A percentile compares a stretch with the other conserved stretches of the same genome.
Evolutionary conservation across 2,113 vertebrate genomes (phyloP).

Genomic region (Typhlomys cinereus): DNA sequence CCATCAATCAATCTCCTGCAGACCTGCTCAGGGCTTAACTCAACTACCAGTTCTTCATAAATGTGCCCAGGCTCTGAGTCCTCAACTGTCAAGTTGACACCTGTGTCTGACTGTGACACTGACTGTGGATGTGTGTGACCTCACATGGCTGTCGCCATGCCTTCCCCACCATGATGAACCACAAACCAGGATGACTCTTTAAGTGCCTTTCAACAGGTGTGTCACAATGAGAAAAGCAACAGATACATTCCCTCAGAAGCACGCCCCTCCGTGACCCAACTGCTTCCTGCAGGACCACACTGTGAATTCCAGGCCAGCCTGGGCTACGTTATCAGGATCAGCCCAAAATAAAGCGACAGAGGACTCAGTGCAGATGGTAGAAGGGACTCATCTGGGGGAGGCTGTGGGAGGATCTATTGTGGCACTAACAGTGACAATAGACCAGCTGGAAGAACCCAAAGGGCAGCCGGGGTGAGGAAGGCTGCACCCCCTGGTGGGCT

Average conservation of each 20-base stretch:
- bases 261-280: neutral
- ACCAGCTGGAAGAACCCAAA: neutral
- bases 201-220: neutral
- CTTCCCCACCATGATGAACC: neutral
- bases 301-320: neutral
- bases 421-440: too few relatives aligned
- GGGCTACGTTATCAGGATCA: neutral
- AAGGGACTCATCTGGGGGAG: too few relatives aligned
- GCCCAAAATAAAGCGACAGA: neutral
- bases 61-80: too few relatives aligned
- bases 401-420: neutral
- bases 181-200: neutral
- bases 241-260: neutral
- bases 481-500: neutral
- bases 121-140: too few relatives aligned
- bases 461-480: neutral
- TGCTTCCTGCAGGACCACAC: neutral
- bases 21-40: too few relatives aligned
- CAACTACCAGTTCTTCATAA: too few relatives aligned
- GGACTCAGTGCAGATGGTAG: neutral
- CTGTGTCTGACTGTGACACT: too few relatives aligned
- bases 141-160: neutral
- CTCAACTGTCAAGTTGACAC: too few relatives aligned
- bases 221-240: neutral
- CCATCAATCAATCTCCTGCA: too few relatives aligned